These are phyloP conservation scores for Drosophila barbarae DNA, from an alignment of 2,888 invertebrate genomes.

Conservation along the genomic window DNA sequence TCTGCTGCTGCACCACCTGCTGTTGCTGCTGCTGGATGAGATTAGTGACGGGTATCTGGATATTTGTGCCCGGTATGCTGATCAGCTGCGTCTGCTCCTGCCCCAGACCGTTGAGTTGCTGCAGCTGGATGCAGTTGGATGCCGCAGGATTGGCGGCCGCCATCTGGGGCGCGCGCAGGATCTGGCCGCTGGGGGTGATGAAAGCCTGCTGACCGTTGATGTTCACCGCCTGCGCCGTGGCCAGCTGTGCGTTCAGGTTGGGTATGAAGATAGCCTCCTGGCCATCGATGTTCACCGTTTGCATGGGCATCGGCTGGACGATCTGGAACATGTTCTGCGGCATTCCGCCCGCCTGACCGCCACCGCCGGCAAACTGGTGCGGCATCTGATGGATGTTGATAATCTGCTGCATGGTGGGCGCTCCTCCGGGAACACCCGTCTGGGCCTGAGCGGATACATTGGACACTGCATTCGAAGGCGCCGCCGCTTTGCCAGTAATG, in stretches of 20 bases:
- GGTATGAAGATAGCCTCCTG: conserved; percentile 96
- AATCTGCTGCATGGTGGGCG: conserved; percentile 72
- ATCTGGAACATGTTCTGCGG: conserved; percentile 79
- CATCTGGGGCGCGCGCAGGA: conserved; percentile 85
- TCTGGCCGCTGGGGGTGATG: conserved; percentile 83
- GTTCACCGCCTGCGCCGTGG: conserved; percentile 81
- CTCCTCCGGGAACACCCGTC: conserved; percentile 39
- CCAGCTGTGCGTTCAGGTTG: conserved; percentile 82
- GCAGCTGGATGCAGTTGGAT: conserved; percentile 55
- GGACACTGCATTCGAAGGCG: conserved; percentile 44
- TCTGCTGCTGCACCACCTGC: conserved; percentile 47
- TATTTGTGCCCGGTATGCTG: conserved; percentile 82
- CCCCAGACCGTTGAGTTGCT: conserved; percentile 84
- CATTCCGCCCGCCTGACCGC: conserved; percentile 42
- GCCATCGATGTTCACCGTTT: conserved; percentile 94
- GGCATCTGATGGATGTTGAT: conserved; percentile 75
- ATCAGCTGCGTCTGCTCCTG: conserved; percentile 84
- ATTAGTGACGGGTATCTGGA: conserved; percentile 80
- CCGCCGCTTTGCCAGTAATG: conserved; percentile 59
- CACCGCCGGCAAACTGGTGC: conserved; percentile 58
- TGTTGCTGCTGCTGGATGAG: conserved; percentile 20
- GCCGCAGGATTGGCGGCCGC: conserved; percentile 5
- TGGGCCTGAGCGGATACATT: conserved; percentile 33
- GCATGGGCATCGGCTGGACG: conserved; percentile 86
- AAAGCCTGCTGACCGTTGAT: conserved; percentile 82